Conservation (phyloP, 2,888 invertebrate species). For the Phyllotreta cruciferae region DNA sequence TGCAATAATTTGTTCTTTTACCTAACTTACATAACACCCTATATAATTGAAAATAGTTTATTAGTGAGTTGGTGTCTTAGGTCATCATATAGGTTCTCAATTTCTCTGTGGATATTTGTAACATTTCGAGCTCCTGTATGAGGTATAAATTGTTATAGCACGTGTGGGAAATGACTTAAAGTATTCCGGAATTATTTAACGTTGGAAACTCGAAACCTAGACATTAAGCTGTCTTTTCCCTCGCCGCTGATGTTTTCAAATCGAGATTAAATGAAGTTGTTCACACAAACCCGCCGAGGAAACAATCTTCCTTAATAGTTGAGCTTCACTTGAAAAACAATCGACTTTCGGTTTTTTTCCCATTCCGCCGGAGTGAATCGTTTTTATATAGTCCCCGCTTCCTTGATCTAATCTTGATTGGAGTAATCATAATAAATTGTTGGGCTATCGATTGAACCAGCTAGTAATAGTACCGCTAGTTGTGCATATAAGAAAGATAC, state of each 20-base stretch:
- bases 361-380: slow-evolving; percentile 24
- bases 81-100: too few species aligned
- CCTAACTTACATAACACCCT: too few species aligned
- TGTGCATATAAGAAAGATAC: slow-evolving; percentile 14
- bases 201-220: neutral
- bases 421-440: slow-evolving; percentile 41
- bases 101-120: too few species aligned
- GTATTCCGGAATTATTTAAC: too few species aligned
- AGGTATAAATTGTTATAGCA: too few species aligned
- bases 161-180: too few species aligned
- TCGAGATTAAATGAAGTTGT: slow-evolving; percentile 6
- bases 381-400: slow-evolving; percentile 35
- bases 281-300: slow-evolving; percentile 10
- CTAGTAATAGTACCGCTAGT: slow-evolving; percentile 38
- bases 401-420: slow-evolving; percentile 39
- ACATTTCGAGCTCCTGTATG: too few species aligned
- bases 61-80: too few species aligned
- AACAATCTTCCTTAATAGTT: slow-evolving; percentile 17
- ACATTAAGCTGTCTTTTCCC: neutral
- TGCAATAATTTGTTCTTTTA: too few species aligned
- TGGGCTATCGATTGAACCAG: slow-evolving; percentile 36
- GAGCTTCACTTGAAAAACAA: slow-evolving; percentile 20
- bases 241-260: slow-evolving; percentile 1
- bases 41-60: too few species aligned
- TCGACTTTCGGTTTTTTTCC: slow-evolving; percentile 15